Percentiles rank a stretch among this genome's conserved stretches.
These are phyloP conservation scores for Reinhardtius hippoglossoides DNA, from an alignment of 2,113 vertebrate genomes.

Conservation along the genomic window DNA sequence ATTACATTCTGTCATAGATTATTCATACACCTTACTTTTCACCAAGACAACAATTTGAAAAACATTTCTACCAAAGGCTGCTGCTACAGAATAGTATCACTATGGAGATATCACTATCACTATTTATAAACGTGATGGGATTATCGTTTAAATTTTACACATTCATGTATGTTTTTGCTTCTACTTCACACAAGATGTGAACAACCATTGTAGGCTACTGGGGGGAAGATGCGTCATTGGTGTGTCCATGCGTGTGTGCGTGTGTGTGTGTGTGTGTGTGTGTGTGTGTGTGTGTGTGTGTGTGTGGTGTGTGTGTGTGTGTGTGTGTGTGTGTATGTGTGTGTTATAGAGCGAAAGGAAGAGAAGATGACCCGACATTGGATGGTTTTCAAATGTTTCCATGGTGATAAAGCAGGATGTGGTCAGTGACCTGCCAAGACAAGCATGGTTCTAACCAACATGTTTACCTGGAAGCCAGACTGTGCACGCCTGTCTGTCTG, in stretches of 20 bases:
- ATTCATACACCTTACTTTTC: neutral
- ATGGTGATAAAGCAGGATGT: slow-evolving; percentile 81
- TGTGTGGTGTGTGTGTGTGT: neutral
- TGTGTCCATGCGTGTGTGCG: neutral
- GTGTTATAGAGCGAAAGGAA: neutral
- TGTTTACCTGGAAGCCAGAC: slow-evolving; percentile 67
- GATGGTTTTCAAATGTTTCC: slow-evolving; percentile 68
- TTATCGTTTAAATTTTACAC: neutral
- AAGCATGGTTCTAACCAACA: slow-evolving; percentile 42
- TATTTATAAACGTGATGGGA: neutral
- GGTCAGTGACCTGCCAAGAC: slow-evolving; percentile 73
- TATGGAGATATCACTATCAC: neutral
- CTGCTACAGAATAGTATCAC: neutral
- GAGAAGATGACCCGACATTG: slow-evolving; percentile 16
- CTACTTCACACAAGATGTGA: neutral
- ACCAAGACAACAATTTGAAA: neutral
- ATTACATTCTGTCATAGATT: neutral
- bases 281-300: no score
- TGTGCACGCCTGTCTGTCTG: slow-evolving; percentile 29
- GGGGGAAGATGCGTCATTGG: neutral
- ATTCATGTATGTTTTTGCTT: neutral
- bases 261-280: neutral
- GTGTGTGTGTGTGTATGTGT: neutral
- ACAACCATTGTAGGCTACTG: neutral
- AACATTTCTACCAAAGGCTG: neutral